Evolutionary conservation across 2,797 vertebrate species (phyloP).

Genomic region (Tiaroga cobitis): DNA sequence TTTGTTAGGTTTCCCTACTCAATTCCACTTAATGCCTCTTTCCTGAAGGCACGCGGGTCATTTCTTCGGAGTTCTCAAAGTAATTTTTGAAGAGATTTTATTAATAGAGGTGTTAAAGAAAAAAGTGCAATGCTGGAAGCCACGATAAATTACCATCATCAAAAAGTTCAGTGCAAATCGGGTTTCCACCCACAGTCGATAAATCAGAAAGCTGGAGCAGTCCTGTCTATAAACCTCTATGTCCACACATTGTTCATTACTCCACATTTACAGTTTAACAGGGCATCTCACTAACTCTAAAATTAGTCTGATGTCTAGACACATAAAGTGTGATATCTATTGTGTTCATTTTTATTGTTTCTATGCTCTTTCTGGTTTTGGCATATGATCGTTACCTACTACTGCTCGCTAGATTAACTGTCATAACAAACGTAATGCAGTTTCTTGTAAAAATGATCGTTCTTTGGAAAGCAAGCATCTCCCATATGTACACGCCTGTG

Average conservation of each 20-base stretch:
- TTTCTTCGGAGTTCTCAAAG: slow-evolving; percentile 51
- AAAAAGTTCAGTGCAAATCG: slow-evolving; percentile 66
- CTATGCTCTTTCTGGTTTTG: slow-evolving; percentile 19
- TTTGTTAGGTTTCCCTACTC: slow-evolving; percentile 72
- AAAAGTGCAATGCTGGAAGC: slow-evolving; percentile 65
- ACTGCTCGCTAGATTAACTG: slow-evolving; percentile 12
- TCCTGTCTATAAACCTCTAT: slow-evolving; percentile 17
- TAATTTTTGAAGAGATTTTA: slow-evolving; percentile 60
- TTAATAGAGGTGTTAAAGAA: slow-evolving; percentile 70
- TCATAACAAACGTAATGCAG: slow-evolving; percentile 33
- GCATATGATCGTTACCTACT: slow-evolving; percentile 25
- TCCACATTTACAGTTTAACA: slow-evolving; percentile 35
- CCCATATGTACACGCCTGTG: slow-evolving; percentile 4
- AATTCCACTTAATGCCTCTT: slow-evolving; percentile 72
- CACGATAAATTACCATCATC: slow-evolving; percentile 64
- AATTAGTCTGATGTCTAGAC: slow-evolving; percentile 11
- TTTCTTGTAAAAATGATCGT: slow-evolving; percentile 18
- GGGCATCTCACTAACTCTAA: slow-evolving; percentile 26
- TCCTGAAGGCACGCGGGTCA: slow-evolving; percentile 58
- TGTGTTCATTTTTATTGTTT: slow-evolving; percentile 16
- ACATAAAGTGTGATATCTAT: slow-evolving; percentile 7
- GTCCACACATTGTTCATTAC: slow-evolving; percentile 34
- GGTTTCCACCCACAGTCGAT: slow-evolving; percentile 66
- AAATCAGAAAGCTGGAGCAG: slow-evolving; percentile 66
- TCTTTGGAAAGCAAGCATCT: slow-evolving; percentile 34